Percentiles rank a stretch among this genome's conserved stretches.
These are phyloP conservation scores for Perccottus glenii DNA, from an alignment of 2,113 vertebrate genomes.

Conservation along the genomic window DNA sequence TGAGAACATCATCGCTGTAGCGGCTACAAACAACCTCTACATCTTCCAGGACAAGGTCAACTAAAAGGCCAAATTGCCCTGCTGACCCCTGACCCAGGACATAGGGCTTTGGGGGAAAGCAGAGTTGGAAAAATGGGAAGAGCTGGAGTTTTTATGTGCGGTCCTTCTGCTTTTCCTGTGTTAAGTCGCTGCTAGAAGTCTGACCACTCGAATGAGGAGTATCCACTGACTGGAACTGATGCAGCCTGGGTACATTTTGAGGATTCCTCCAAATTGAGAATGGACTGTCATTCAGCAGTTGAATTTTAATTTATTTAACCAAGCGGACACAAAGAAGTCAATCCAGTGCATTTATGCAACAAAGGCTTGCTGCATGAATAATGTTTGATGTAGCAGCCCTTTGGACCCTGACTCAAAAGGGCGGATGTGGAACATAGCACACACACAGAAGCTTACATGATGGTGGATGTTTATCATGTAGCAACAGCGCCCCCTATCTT, in stretches of 20 bases:
- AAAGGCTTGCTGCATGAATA: conserved; percentile 56
- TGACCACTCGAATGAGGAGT: conserved; percentile 22
- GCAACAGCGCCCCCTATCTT: conserved; percentile 66
- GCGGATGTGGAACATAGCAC: conserved; percentile 58
- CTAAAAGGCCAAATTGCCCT: conserved; percentile 74
- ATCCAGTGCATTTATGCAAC: conserved; percentile 58
- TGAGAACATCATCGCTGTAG: conserved; percentile 97
- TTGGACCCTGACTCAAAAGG: conserved; percentile 39
- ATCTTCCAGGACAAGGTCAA: conserved; percentile 99
- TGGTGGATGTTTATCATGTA: conserved; percentile 55
- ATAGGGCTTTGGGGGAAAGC: conserved; percentile 27
- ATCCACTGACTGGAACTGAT: conserved; percentile 37
- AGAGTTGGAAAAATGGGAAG: conserved; percentile 29
- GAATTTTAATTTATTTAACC: conserved; percentile 76
- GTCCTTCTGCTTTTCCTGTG: conserved; percentile 33
- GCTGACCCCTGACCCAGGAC: conserved; percentile 38
- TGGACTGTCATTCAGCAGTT: conserved; percentile 45
- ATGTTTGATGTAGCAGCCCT: conserved; percentile 62
- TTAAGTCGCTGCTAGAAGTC: conserved; percentile 37
- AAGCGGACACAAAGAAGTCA: conserved; percentile 41
- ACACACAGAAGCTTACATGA: conserved; percentile 49
- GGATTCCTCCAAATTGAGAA: conserved; percentile 32
- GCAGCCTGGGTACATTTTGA: conserved; percentile 27
- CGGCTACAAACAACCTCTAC: conserved; percentile 97
- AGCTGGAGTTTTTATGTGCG: conserved; percentile 24